Conservation (phyloP, 2,797 vertebrate species). For the Phylloscopus collybita region DNA sequence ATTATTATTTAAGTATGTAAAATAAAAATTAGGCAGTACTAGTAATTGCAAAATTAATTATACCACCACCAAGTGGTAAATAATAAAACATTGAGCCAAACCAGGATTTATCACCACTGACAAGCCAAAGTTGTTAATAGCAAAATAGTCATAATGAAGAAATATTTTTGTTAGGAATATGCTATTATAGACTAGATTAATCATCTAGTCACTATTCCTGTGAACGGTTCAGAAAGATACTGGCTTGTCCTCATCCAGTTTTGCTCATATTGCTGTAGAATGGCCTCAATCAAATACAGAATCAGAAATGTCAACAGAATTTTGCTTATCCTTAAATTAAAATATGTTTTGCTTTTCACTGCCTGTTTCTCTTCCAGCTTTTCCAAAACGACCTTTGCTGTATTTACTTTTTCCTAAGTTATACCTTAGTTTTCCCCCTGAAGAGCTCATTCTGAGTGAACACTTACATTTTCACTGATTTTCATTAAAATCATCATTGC, state of each 20-base stretch:
- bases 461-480: not conserved
- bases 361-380: not conserved
- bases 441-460: not conserved
- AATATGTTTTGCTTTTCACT: not conserved
- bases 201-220: not conserved
- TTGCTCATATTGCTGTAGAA: not conserved
- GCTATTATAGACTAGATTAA: not conserved
- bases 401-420: not conserved
- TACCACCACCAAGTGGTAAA: not conserved
- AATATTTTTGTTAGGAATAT: not conserved
- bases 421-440: not conserved
- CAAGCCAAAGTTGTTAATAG: not conserved
- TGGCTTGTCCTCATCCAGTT: not conserved
- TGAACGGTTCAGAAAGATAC: not conserved
- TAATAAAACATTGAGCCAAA: not conserved
- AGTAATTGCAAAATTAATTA: not conserved
- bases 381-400: not conserved
- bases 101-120: not conserved
- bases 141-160: not conserved
- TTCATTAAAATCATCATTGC: not conserved
- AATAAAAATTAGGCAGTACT: not conserved
- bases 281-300: not conserved
- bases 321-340: not conserved
- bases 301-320: not conserved
- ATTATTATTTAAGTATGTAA: not conserved